A percentile compares a stretch with the other conserved stretches of the same genome.
phyloP scores from a whole-genome alignment of 2,797 vertebrate species.

The Hipposideros larvatus region DNA sequence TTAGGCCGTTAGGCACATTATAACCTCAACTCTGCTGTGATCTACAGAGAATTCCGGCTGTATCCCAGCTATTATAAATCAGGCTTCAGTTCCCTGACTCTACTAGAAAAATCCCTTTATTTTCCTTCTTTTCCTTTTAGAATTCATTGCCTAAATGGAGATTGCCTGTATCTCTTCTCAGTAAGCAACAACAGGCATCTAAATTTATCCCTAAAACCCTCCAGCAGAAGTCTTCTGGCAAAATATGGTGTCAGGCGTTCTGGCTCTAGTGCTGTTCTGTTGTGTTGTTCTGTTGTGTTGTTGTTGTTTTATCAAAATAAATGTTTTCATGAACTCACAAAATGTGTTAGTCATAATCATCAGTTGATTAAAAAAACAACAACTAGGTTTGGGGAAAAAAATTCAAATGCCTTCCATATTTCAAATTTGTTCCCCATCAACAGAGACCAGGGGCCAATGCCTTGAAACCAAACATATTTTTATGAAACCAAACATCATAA shows the following conservation, averaged over 20 bases:
- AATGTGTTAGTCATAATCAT: constrained; percentile 76
- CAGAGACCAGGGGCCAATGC: constrained; percentile 78
- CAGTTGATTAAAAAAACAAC: constrained; percentile 80
- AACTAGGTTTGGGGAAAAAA: constrained; percentile 82
- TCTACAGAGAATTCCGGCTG: constrained; percentile 37
- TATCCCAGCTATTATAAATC: neutral
- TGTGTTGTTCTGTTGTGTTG: too few relatives aligned
- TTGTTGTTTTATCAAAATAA: constrained; percentile 71
- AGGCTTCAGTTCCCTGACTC: neutral
- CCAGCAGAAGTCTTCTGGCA: constrained; percentile 63
- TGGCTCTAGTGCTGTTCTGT: constrained; percentile 46
- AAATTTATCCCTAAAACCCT: constrained; percentile 68
- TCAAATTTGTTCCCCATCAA: constrained; percentile 80
- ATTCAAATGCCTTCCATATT: constrained; percentile 80
- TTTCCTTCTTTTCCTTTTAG: constrained; percentile 62
- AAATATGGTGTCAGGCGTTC: constrained; percentile 68
- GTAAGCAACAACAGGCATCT: constrained; percentile 43
- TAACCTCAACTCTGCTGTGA: neutral
- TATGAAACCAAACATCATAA: constrained; percentile 81
- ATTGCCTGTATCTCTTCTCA: constrained; percentile 52
- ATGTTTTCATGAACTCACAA: constrained; percentile 82
- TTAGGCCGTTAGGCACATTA: neutral
- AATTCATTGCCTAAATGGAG: constrained; percentile 73
- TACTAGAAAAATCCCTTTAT: constrained; percentile 56
- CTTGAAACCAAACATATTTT: constrained; percentile 84